Base-by-base conservation (phyloP, 2,113 vertebrate species). In the Dromaius novaehollandiae region DNA sequence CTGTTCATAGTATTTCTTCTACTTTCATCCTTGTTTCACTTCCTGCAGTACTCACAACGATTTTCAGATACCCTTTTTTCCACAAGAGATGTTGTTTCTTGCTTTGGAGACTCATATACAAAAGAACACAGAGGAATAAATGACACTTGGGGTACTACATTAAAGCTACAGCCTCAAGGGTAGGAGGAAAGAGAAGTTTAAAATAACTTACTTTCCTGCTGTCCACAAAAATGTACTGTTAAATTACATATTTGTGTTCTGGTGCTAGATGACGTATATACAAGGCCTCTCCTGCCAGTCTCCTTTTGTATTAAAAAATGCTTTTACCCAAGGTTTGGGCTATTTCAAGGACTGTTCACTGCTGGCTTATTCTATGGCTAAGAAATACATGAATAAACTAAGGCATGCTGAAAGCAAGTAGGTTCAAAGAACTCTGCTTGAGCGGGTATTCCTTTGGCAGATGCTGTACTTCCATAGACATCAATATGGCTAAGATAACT, bases 151-250 rank as follows among this genome's bases (percentile, higher is more conserved):
- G 79, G 63, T 89, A 88, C 88, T 95, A 86, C 34, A 58, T 80
- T 89, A 77, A 58, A 91, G 61, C 56, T 66, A 40, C 80, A 93
- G 88, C 58, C 89, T 88, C 82, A 88, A 86, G 89, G 60, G 53
- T 66, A 89, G 66, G 34, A 94, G 63, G 17, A 48, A 82, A 79
- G 32, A 89, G 28, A 53, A 75, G 78, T 91, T 91, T 87, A 89
- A 93, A 96, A 94, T 87, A 96, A 96, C 63, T 87, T 91, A 69
- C 30, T 61, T 89, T 89, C 75, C 53, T 82, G 66, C 80, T 13
- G 6, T 88, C 91, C 60, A 93, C 75, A 90, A 76, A 96, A 96
- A 69, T n/a, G 32, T 32, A 83, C 63, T 80, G 53, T 94, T 75
- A 91, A 94, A 93, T 85, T 80, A 93, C 66, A 34, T 74, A 88